Evolutionary conservation across 2,888 invertebrate species (phyloP), one percentile per base, ranked within the genome.

Genomic region (Aspidiotus destructor): DNA sequence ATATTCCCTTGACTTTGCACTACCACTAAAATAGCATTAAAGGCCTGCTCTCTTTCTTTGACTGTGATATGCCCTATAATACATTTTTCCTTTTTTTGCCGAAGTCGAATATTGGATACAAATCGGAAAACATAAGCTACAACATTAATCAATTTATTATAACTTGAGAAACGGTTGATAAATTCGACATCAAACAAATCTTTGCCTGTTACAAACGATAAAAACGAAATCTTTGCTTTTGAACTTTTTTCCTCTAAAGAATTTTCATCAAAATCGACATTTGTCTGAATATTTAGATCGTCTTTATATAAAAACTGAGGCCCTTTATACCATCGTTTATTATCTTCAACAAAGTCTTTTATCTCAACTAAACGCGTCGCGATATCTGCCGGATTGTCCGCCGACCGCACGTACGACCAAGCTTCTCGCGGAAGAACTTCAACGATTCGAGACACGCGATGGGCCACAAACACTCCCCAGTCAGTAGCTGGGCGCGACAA

Each of bases 381-480:
- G 0, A 69, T 28, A 57, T 73, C 74, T 0, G 73, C 73, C 0
- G 73, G 70, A 69, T 74, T 73, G 15, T 71, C 68, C 3, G 15
- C 8, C 41, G 7, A 6, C 8, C 28, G 8, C 15, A 7, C 16
- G 70, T 68, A 13, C 48, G 8, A 10, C 48, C 48, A 44, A 10
- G 8, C 13, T 44, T 8, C 8, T 8, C 9, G 9, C 9, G 48
- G 48, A 8, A 44, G 13, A 44, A 13, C 13, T 44, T 44, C 48
- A 10, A 13, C 8, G 48, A 44, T 44, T 44, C 13, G 8, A 8
- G 55, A n/a, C 9, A 55, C 16, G 8, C 55, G 8, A n/a, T 55
- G 9, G 15, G 55, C 55, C 8, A 55, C 55, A 55, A 55, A 55
- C 15, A n/a, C 55, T 10, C 55, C 9, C 55, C 55, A 55, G 8